These are phyloP conservation scores for Scolopax rusticola DNA, from an alignment of 2,797 vertebrate species.

Conservation along the genomic window DNA sequence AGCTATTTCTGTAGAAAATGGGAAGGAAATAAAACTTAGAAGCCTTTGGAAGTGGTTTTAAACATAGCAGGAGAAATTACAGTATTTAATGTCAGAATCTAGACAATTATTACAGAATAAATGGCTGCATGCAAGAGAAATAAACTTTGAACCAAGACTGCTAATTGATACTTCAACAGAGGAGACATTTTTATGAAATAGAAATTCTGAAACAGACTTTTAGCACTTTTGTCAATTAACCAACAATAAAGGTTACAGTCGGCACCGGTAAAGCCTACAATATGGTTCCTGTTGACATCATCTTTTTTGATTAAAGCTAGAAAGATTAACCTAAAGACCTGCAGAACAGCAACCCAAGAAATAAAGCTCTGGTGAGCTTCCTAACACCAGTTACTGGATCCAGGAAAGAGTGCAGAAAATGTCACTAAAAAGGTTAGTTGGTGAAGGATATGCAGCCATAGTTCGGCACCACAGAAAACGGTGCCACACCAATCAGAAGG, in stretches of 20 bases:
- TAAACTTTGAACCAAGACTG: conserved; percentile 54
- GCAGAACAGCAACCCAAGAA: not conserved
- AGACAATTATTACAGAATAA: conserved; percentile 63
- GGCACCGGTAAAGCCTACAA: not conserved
- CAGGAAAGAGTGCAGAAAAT: not conserved
- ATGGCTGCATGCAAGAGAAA: conserved; percentile 31
- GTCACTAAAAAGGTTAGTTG: not conserved
- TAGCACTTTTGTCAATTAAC: conserved; percentile 61
- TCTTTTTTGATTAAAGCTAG: conserved; percentile 30
- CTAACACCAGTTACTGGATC: not conserved
- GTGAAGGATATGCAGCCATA: not conserved
- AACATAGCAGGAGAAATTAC: conserved; percentile 63
- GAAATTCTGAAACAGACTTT: conserved; percentile 54
- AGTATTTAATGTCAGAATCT: conserved; percentile 59
- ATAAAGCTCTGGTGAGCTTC: not conserved
- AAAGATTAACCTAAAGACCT: conserved; percentile 28
- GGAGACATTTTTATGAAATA: conserved; percentile 58
- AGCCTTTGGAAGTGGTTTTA: conserved; percentile 56
- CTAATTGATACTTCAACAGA: conserved; percentile 68
- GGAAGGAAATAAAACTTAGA: conserved; percentile 61
- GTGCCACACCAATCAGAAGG: rapidly evolving
- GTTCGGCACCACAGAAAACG: not conserved
- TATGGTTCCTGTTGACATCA: conserved; percentile 23
- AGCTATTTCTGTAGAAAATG: conserved; percentile 55
- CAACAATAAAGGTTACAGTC: conserved; percentile 43